A percentile compares a stretch with the other conserved stretches of the same genome.
phyloP scores from a whole-genome alignment of 2,888 invertebrate species.

The Hyposoter didymator region DNA sequence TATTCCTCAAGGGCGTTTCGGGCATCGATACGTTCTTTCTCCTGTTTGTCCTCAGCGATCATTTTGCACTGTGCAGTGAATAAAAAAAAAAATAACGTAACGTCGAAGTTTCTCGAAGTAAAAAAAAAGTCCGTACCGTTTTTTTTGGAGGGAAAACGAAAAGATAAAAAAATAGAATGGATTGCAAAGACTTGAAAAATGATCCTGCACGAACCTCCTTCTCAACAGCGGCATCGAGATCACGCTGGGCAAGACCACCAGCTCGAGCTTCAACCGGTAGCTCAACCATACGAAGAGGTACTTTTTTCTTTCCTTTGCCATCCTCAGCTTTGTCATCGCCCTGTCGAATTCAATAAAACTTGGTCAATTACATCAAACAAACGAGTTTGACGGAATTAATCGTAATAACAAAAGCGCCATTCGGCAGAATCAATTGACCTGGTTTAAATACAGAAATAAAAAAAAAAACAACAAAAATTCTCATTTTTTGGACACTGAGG shows the following conservation, averaged over 20 bases:
- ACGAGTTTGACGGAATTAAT: not conserved
- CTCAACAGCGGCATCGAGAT: constrained; percentile 91
- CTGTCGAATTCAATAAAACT: constrained; percentile 72
- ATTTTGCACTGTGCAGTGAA: constrained; percentile 88
- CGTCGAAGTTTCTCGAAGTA: not conserved
- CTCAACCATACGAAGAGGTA: constrained; percentile 92
- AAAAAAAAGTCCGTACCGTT: not conserved
- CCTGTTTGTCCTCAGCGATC: constrained; percentile 94
- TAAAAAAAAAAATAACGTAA: not conserved
- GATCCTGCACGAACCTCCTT: constrained; percentile 87
- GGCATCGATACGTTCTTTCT: constrained; percentile 97
- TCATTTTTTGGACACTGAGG: not conserved
- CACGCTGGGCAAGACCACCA: constrained; percentile 89
- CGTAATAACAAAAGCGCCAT: constrained; percentile 1
- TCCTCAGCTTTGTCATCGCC: constrained; percentile 86
- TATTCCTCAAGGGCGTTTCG: constrained; percentile 99
- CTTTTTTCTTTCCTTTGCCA: constrained; percentile 90
- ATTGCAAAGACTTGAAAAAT: not conserved
- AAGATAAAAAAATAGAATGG: not conserved
- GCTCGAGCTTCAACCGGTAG: constrained; percentile 92
- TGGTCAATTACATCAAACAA: not conserved
- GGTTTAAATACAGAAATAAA: not conserved
- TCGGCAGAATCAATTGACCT: constrained; percentile 22
- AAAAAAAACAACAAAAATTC: not conserved
- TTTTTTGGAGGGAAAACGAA: too few relatives aligned